These are phyloP conservation scores for Pseudonaja textilis DNA, from an alignment of 2,113 vertebrate genomes.

Conservation along the genomic window DNA sequence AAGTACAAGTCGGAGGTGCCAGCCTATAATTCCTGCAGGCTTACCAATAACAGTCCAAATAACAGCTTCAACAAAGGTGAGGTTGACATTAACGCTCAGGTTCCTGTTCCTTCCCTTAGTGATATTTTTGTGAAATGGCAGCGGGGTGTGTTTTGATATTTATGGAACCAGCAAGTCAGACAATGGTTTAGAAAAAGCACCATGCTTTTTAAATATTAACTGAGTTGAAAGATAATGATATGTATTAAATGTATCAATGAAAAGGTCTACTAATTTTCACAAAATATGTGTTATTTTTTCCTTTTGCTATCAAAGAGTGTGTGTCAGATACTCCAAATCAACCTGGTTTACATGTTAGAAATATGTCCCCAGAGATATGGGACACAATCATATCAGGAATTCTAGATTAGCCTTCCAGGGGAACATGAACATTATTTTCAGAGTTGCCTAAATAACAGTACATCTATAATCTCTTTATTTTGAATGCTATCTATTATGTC, in stretches of 20 bases:
- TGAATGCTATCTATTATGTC: background rate
- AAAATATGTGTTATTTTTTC: background rate
- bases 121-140: background rate
- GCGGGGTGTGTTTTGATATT: background rate
- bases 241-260: background rate
- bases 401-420: background rate
- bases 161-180: background rate
- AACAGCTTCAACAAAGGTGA: background rate
- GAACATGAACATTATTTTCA: background rate
- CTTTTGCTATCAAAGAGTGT: background rate
- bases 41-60: background rate
- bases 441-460: background rate
- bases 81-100: background rate
- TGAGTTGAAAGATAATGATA: background rate
- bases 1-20: background rate
- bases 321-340: background rate
- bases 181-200: background rate
- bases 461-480: background rate
- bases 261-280: background rate
- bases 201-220: background rate
- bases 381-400: background rate
- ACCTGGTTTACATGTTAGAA: background rate
- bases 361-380: background rate
- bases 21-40: background rate
- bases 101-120: background rate